Evolutionary conservation across 2,888 invertebrate genomes (phyloP).

Genomic region (Eledone cirrhosa): DNA sequence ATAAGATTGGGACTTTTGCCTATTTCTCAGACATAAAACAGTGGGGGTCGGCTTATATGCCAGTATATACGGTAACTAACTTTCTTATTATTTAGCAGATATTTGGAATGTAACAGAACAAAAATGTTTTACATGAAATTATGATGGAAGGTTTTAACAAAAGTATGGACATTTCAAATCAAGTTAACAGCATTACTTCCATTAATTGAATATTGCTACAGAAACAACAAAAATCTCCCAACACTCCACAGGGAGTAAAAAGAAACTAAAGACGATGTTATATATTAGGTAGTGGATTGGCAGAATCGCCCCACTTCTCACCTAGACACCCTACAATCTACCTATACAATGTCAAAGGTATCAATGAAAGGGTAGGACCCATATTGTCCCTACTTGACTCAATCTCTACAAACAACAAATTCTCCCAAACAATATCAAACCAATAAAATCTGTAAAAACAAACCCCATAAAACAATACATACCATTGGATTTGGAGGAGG

Average conservation of each 20-base stretch:
- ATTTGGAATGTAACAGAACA: too few species aligned
- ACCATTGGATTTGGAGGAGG: conserved; percentile 62
- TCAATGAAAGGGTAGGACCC: neutral
- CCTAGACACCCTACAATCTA: neutral
- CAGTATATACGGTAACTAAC: too few species aligned
- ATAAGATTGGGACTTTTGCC: too few species aligned
- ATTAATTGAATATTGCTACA: too few species aligned
- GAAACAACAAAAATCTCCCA: neutral
- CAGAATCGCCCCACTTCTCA: neutral
- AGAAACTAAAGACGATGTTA: too few species aligned
- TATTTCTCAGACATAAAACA: too few species aligned
- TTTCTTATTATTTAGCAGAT: too few species aligned
- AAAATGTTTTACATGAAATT: too few species aligned
- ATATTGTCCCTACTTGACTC: neutral
- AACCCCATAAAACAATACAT: conserved; percentile 29
- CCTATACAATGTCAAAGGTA: neutral
- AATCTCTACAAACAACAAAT: neutral
- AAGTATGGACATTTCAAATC: neutral
- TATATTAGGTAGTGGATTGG: too few species aligned
- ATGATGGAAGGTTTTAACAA: neutral
- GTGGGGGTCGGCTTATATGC: too few species aligned
- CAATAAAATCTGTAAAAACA: neutral
- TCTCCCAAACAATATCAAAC: neutral
- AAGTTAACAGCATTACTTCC: too few species aligned
- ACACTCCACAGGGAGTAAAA: neutral